Conservation (phyloP, 2,113 vertebrate genomes). For the Loxodonta africana region DNA sequence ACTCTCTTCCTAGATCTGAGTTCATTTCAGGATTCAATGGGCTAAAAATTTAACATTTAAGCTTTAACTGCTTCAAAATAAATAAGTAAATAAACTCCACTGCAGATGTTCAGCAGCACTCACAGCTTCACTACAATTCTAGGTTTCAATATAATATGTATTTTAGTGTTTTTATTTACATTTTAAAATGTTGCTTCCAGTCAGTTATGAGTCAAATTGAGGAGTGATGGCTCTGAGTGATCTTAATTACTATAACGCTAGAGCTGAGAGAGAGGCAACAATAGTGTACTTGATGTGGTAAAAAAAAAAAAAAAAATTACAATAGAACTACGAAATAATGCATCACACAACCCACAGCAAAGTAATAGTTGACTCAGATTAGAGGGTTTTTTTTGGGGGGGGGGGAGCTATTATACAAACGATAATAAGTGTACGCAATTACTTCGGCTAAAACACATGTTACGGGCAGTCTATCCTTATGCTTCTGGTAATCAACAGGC, state of each 20-base stretch:
- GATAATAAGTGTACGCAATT: slow-evolving; percentile 41
- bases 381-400: neutral
- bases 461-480: slow-evolving; percentile 36
- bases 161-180: slow-evolving; percentile 34
- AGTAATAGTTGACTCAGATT: neutral
- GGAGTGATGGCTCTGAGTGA: neutral
- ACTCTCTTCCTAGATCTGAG: neutral
- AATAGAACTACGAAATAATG: neutral
- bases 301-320: neutral
- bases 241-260: neutral
- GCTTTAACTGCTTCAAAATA: neutral
- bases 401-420: neutral
- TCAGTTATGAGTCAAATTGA: slow-evolving; percentile 25
- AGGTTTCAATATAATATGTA: neutral
- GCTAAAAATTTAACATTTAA: slow-evolving; percentile 27
- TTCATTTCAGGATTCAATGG: slow-evolving; percentile 1
- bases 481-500: neutral
- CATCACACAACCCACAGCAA: neutral
- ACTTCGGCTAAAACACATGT: slow-evolving; percentile 46
- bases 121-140: neutral
- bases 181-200: neutral
- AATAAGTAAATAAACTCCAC: neutral
- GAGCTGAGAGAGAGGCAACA: neutral
- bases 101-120: neutral
- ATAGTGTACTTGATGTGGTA: neutral